phyloP scores from a whole-genome alignment of 2,888 invertebrate species.

The Agrochola macilenta region DNA sequence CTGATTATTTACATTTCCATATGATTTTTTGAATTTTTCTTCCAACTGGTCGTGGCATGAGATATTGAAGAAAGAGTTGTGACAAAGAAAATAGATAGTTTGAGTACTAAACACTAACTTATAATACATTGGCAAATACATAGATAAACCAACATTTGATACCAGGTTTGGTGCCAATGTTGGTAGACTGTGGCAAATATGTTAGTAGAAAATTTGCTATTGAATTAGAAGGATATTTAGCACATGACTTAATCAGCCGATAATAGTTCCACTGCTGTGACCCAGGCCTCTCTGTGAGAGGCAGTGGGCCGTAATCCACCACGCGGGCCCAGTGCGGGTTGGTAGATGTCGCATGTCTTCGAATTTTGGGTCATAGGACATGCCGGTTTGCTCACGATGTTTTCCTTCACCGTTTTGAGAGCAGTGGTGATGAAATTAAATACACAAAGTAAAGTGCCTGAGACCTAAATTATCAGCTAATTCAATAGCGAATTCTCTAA shows the following conservation, averaged over 20 bases:
- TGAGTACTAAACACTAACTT: slow-evolving; percentile 17
- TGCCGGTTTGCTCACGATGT: background rate
- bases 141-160: background rate
- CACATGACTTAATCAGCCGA: too few species aligned
- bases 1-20: slow-evolving; percentile 26
- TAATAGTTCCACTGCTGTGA: background rate
- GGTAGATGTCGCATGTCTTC: too few species aligned
- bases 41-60: slow-evolving; percentile 38
- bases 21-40: slow-evolving; percentile 3
- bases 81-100: background rate
- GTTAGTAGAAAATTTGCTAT: background rate
- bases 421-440: background rate
- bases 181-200: background rate
- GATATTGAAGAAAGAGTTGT: slow-evolving; percentile 7
- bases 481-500: background rate
- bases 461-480: background rate
- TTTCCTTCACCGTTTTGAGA: background rate
- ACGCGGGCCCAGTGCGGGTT: background rate
- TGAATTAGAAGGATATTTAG: background rate
- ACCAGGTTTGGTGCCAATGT: background rate
- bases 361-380: too few species aligned
- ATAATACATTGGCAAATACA: slow-evolving; percentile 3
- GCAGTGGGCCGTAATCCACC: background rate
- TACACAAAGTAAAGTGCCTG: background rate
- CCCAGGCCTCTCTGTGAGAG: background rate